A percentile compares a stretch with the other conserved stretches of the same genome.
Evolutionary conservation across 2,888 invertebrate genomes (phyloP).

Genomic region (Teinopalpus imperialis): DNA sequence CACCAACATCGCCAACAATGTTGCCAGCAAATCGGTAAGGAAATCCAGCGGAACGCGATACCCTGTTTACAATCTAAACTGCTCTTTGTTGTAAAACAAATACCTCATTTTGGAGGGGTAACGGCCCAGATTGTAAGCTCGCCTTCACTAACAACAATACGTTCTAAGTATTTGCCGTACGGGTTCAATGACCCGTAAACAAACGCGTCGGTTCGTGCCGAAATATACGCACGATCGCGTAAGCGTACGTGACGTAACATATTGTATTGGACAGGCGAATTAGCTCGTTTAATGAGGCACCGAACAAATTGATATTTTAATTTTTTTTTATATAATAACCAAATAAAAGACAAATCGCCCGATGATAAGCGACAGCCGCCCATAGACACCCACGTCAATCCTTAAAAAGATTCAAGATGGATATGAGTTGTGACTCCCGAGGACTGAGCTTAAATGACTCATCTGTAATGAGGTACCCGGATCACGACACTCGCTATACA

Average conservation of each 20-base stretch:
- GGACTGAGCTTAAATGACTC: too few relatives aligned
- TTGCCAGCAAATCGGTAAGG: constrained; percentile 36
- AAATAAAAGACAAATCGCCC: too few relatives aligned
- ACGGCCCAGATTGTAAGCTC: constrained; percentile 73
- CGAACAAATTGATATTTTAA: too few relatives aligned
- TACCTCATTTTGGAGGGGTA: constrained; percentile 69
- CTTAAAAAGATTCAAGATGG: too few relatives aligned
- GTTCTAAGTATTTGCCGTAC: constrained; percentile 60
- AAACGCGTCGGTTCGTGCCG: constrained; percentile 40
- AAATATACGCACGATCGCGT: constrained; percentile 48
- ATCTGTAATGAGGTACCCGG: too few relatives aligned
- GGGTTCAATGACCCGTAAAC: constrained; percentile 72
- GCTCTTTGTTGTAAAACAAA: constrained; percentile 65
- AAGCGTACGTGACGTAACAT: constrained; percentile 37
- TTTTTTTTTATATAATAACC: too few relatives aligned
- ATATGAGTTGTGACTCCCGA: too few relatives aligned
- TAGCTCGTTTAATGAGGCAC: too few relatives aligned
- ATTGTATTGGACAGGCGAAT: constrained; percentile 17
- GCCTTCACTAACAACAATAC: constrained; percentile 63
- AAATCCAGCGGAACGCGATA: constrained; percentile 54
- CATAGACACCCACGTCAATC: too few relatives aligned
- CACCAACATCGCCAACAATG: constrained; percentile 17
- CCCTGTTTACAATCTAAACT: constrained; percentile 61
- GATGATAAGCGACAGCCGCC: too few relatives aligned
- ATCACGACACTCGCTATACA: too few relatives aligned